phyloP scores from a whole-genome alignment of 2,113 vertebrate species.

The Halcyon senegalensis region DNA sequence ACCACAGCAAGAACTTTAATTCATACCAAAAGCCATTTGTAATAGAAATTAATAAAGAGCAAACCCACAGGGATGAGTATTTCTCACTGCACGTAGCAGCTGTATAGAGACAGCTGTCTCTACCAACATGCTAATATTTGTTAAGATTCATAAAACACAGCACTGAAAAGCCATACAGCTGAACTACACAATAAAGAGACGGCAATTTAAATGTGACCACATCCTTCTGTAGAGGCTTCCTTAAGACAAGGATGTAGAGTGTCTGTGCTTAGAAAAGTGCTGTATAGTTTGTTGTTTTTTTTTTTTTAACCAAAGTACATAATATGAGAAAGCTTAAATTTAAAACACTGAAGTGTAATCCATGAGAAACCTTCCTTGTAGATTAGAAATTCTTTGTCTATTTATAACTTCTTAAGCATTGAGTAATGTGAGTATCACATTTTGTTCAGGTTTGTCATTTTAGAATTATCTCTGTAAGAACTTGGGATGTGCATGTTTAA shows the following conservation, averaged over 20 bases:
- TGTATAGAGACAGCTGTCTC: not conserved
- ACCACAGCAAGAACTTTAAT: slow-evolving; percentile 54
- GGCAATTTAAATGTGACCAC: fast-evolving
- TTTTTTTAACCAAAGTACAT: not conserved
- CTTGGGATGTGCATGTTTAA: not conserved
- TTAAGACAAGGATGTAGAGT: not conserved
- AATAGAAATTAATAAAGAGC: not conserved
- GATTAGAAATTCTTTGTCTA: not conserved
- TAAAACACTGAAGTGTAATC: not conserved
- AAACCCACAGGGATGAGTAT: not conserved
- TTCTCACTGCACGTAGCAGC: not conserved
- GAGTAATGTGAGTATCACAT: not conserved
- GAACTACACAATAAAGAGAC: not conserved
- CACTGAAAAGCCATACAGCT: not conserved
- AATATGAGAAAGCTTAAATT: not conserved
- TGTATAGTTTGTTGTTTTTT: not conserved
- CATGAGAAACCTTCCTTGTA: not conserved
- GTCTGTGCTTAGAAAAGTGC: not conserved
- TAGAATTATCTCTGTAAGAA: not conserved
- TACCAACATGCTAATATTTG: not conserved
- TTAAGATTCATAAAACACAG: not conserved
- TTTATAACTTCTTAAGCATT: not conserved
- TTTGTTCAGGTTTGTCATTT: not conserved
- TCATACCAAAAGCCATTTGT: slow-evolving; percentile 72
- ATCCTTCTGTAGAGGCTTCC: not conserved